Evolutionary conservation across 2,888 invertebrate species (phyloP).

Genomic region (Heteromurus nitidus): DNA sequence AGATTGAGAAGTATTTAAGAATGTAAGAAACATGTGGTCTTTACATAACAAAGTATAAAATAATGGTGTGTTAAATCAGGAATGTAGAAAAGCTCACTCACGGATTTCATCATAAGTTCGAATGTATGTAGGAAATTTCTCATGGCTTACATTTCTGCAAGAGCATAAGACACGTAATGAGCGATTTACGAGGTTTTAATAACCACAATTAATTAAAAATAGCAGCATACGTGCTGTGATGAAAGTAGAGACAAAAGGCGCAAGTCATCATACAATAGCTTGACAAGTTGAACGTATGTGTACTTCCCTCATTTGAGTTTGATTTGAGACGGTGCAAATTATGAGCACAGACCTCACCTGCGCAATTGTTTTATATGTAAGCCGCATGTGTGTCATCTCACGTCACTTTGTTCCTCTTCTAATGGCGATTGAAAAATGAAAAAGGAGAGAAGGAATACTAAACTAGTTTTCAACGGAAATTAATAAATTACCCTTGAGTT

Average conservation of each 20-base stretch:
- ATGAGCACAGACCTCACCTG: constrained; percentile 2
- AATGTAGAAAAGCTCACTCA: neutral
- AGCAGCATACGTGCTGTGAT: constrained; percentile 2
- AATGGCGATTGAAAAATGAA: constrained; percentile 7
- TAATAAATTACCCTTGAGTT: constrained; percentile 44
- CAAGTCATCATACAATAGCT: too few species aligned
- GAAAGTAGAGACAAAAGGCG: constrained; percentile 18
- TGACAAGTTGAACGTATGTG: too few species aligned
- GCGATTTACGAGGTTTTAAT: constrained; percentile 3
- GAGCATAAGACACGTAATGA: neutral
- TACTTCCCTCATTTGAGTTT: too few species aligned
- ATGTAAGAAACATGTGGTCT: too few species aligned
- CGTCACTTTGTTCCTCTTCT: neutral
- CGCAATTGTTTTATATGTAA: neutral
- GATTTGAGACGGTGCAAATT: too few species aligned
- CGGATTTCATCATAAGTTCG: neutral
- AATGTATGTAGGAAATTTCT: neutral
- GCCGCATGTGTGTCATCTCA: constrained; percentile 26
- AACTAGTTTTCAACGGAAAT: constrained; percentile 54
- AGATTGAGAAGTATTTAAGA: too few species aligned
- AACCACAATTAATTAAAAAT: constrained; percentile 22
- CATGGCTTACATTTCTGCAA: neutral
- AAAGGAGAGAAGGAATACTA: neutral
- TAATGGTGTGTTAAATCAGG: neutral
- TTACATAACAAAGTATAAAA: too few species aligned